phyloP scores from a whole-genome alignment of 2,797 vertebrate genomes.

The Anisognathus igniventris region DNA sequence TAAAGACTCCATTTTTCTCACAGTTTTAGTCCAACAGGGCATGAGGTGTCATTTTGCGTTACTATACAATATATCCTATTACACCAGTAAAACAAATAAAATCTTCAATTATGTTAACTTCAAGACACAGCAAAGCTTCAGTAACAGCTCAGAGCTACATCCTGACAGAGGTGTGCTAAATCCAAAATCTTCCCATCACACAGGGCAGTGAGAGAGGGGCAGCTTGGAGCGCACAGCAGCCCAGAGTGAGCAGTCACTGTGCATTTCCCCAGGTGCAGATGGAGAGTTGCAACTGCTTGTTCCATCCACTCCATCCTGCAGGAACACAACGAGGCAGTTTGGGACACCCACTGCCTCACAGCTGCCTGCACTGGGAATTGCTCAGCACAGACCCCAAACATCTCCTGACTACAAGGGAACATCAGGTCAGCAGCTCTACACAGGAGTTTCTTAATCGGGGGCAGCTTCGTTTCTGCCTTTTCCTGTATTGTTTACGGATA shows the following conservation, averaged over 20 bases:
- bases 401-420: neutral
- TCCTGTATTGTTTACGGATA: too few species aligned
- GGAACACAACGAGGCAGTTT: neutral
- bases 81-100: neutral
- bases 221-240: neutral
- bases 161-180: neutral
- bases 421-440: neutral
- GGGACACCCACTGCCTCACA: neutral
- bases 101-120: neutral
- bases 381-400: neutral
- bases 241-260: fast-evolving
- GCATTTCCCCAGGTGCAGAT: fast-evolving
- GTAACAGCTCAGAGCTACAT: neutral
- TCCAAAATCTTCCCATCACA: neutral
- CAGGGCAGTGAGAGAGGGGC: neutral
- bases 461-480: neutral
- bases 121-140: neutral
- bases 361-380: neutral
- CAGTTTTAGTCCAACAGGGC: neutral
- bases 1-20: neutral
- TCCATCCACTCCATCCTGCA: fast-evolving
- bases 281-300: neutral
- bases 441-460: neutral
- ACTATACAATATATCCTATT: neutral
- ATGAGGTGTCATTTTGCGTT: neutral